phyloP scores from a whole-genome alignment of 2,888 invertebrate genomes.

The Dugesia japonica region DNA sequence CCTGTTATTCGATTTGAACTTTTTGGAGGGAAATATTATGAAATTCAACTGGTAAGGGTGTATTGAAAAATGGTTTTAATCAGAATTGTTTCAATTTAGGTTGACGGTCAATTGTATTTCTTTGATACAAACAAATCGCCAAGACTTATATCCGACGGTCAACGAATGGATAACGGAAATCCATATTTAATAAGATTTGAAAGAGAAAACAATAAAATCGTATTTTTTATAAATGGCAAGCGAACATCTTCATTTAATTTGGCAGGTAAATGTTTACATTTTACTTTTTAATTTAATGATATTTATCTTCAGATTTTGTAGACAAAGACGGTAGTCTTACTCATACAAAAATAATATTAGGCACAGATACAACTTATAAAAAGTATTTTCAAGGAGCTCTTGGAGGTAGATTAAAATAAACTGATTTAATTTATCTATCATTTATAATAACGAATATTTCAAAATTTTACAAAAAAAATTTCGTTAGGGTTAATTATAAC shows the following conservation, averaged over 20 bases:
- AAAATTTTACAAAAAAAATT: no score
- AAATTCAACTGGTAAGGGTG: background rate
- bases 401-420: slow-evolving; percentile 22
- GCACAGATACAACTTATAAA: background rate
- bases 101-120: background rate
- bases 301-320: background rate
- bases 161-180: slow-evolving; percentile 15
- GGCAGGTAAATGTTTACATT: background rate
- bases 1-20: background rate
- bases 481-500: no score
- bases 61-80: background rate
- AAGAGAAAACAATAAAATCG: background rate
- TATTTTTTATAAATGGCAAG: background rate
- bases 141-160: background rate
- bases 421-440: no score
- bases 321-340: background rate
- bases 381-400: slow-evolving; percentile 22
- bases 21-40: background rate
- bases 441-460: no score
- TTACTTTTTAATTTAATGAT: background rate
- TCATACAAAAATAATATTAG: background rate
- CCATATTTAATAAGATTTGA: background rate
- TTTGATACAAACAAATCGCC: background rate
- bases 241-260: background rate
- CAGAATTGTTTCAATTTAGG: background rate